Evolutionary conservation across 1,140 invertebrate species (phyloP).

Genomic region (Lethrus apterus): DNA sequence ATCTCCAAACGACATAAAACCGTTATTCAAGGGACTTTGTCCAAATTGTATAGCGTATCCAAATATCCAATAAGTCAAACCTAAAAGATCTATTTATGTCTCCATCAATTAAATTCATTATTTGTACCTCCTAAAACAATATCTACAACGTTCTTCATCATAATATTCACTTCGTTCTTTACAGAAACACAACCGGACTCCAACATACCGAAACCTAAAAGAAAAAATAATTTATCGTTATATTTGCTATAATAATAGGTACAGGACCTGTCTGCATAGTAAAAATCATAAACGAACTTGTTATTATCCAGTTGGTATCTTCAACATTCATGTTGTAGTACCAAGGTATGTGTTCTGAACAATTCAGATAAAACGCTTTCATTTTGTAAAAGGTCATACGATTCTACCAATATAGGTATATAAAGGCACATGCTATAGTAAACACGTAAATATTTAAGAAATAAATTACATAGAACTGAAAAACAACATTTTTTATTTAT

Average conservation of each 20-base stretch:
- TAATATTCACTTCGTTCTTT: constrained; percentile 95
- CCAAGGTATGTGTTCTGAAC: constrained; percentile 26
- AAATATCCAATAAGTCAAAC: constrained; percentile 90
- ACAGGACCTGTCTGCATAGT: constrained; percentile 85
- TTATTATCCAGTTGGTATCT: constrained; percentile 89
- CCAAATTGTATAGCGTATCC: constrained; percentile 91
- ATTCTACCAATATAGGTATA: neutral
- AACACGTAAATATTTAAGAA: neutral
- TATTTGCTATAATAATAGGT: neutral
- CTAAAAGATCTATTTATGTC: constrained; percentile 33
- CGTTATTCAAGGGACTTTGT: constrained; percentile 57
- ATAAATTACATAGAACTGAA: neutral
- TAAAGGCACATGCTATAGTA: neutral
- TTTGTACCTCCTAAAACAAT: constrained; percentile 74
- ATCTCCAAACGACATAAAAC: constrained; percentile 66
- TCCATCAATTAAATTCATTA: neutral
- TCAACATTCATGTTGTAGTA: constrained; percentile 56
- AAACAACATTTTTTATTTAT: neutral
- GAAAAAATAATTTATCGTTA: constrained; percentile 14
- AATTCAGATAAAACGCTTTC: neutral
- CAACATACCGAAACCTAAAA: constrained; percentile 79
- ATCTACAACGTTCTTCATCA: constrained; percentile 94
- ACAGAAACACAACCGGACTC: constrained; percentile 87
- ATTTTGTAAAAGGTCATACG: neutral
- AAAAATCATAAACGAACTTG: constrained; percentile 91